Base-by-base conservation (phyloP, 2,797 vertebrate genomes). In the Eulemur rubriventer region DNA sequence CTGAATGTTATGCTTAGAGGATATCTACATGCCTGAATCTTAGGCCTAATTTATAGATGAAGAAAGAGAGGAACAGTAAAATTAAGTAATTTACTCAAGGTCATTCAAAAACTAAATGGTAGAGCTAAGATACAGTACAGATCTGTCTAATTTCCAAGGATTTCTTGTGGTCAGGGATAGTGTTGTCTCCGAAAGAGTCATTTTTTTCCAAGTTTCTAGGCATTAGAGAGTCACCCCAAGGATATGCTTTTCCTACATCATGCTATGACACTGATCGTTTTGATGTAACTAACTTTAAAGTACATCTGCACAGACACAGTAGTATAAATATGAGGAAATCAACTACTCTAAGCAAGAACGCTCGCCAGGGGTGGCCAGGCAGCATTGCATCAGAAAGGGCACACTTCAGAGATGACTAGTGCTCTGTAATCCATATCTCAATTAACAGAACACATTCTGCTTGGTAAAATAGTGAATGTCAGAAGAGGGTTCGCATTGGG, bases 31-130 rank as follows among this genome's bases (percentile, higher is more conserved):
- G 20, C 16, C 52, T 81, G 52, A 4, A 17, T 76, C 59, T 88
- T 85, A n/a, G 46, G 12, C 38, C 30, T 50, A 55, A 46, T 41
- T 81, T 38, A 76, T 57, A 84, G 38, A 63, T 14, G 17, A 82
- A n/a, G 48, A 70, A 95, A 81, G 48, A 75, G 43, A 82, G 28
- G 20, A 70, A 65, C 48, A 24, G 43, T 69, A 79, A 85, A 83
- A 46, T 30, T 88, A 73, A 80, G 13, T 57, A 46, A 35, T 48
- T 38, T 57, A 22, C 41, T 73, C 52, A 89, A 57, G 7, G 20
- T 52, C 43, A 46, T 65, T 87, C 11, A 41, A 28, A 30, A 89
- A 43, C 16, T n/a, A 38, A 67, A 16, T 28, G 9, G 8, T 75
- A 4, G 11, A 90, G 46, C 4, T 26, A 35, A 91, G 22, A 41